Conservation (phyloP, 2,113 vertebrate species). For the Capricornis sumatraensis region DNA sequence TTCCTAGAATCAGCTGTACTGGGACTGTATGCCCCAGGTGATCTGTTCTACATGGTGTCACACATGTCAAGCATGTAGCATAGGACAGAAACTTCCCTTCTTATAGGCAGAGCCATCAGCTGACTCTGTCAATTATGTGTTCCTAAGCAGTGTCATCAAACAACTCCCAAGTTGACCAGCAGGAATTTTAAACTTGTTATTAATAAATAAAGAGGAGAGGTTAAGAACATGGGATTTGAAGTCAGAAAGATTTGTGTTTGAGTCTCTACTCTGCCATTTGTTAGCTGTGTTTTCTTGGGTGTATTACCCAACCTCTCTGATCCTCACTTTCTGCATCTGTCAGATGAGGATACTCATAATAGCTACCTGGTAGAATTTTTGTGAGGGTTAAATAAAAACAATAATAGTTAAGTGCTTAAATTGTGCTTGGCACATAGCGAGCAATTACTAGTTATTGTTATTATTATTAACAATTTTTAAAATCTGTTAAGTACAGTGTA, state of each 20-base stretch:
- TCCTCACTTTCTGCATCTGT: background rate
- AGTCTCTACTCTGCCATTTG: background rate
- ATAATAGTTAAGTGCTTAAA: background rate
- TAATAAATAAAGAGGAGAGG: background rate
- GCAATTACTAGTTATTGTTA: background rate
- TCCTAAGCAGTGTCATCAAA: background rate
- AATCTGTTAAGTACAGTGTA: background rate
- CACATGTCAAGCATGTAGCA: background rate
- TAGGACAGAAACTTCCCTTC: background rate
- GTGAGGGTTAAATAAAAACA: background rate
- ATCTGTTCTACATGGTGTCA: background rate
- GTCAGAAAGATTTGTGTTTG: background rate
- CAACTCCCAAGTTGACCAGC: background rate
- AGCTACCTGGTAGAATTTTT: background rate
- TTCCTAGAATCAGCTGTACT: background rate
- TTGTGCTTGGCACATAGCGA: background rate
- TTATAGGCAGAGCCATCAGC: background rate
- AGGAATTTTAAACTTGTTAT: background rate
- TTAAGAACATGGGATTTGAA: background rate
- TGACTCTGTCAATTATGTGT: background rate
- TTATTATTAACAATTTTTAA: background rate
- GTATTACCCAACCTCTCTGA: background rate
- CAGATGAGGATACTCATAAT: slow-evolving; percentile 4
- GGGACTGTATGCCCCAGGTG: background rate
- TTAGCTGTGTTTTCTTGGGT: background rate